Percentiles rank a stretch among this genome's conserved stretches.
These are phyloP conservation scores for Chionomys nivalis DNA, from an alignment of 2,113 vertebrate genomes.

Conservation along the genomic window DNA sequence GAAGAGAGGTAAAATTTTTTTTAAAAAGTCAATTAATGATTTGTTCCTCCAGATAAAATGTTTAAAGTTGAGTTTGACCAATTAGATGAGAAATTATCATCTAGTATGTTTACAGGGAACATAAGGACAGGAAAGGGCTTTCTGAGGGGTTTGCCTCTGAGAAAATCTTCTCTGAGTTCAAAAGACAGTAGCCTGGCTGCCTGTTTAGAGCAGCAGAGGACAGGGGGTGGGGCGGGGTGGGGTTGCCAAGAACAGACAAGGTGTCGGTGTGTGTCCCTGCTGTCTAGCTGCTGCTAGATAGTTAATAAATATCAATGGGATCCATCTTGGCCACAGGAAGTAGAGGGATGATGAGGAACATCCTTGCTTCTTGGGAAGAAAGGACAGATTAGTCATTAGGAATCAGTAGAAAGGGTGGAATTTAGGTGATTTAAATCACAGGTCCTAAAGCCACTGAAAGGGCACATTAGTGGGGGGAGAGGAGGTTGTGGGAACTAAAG, in stretches of 20 bases:
- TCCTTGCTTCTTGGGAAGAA: constrained; percentile 54
- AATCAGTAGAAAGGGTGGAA: not conserved
- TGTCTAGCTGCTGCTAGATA: not conserved
- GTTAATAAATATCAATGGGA: constrained; percentile 42
- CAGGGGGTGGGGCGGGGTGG: too few species aligned
- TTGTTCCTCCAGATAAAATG: not conserved
- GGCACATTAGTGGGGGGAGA: too few species aligned
- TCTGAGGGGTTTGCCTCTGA: not conserved
- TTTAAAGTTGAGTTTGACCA: not conserved
- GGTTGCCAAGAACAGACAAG: not conserved
- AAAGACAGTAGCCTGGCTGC: too few species aligned
- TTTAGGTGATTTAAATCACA: constrained; percentile 27
- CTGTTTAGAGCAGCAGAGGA: not conserved
- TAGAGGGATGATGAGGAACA: constrained; percentile 2
- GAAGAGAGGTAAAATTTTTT: not conserved
- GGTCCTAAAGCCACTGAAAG: not conserved
- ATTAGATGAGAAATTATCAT: not conserved
- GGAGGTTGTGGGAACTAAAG: not conserved
- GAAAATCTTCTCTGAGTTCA: too few species aligned
- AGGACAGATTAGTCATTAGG: constrained; percentile 55
- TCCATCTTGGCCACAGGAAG: constrained; percentile 58
- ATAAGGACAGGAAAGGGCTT: not conserved
- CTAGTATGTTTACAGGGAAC: not conserved
- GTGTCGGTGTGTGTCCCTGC: not conserved
- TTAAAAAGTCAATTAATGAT: not conserved